Evolutionary conservation across 2,113 vertebrate species (phyloP), one percentile per base, ranked within the genome.

Genomic region (Tachysurus vachellii): DNA sequence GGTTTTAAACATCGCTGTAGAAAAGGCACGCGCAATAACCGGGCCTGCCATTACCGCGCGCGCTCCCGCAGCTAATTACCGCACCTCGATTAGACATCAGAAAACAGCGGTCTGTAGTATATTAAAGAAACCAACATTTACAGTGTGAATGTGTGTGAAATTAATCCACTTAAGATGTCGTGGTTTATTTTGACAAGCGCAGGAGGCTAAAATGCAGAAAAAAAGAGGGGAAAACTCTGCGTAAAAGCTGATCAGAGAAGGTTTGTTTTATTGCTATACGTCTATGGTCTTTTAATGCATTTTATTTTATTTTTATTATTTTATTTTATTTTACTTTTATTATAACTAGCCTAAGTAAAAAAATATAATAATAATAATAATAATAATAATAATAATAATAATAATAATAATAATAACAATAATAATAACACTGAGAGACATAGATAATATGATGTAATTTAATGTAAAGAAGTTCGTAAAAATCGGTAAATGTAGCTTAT

Each of bases 101-200:
- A 75, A 42, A 64, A 1, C 23, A 5, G 53, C 92, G 95, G 96
- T 94, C 92, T 96, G 95, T 93, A 93, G 85, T 88, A 93, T 91
- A 95, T 95, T 95, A 93, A 92, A 92, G 91, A 92, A 93, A 92
- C 83, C 47, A 89, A 82, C 84, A 85, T 93, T 94, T 91, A 92
- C 89, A 91, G 87, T 90, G 84, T 89, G 77, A 21, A 80, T 71
- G 71, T 84, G 88, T 88, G 84, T 80, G 28, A 92, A 92, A 92
- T 88, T 88, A 85, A 93, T 89, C 73, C 88, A 90, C 89, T 90
- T 88, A 91, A 61, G 59, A 79, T 44, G 56, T 36, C 19, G 50
- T 9, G 66, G 28, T 11, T 47, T 85, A 70, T 23, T 73, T 14
- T 36, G 28, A 11, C 66, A 31, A 11, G 21, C 36, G n/a, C 83